Evolutionary conservation across 2,888 invertebrate genomes (phyloP), one percentile per base, ranked within the genome.

Genomic region (Caenorhabditis sp.): DNA sequence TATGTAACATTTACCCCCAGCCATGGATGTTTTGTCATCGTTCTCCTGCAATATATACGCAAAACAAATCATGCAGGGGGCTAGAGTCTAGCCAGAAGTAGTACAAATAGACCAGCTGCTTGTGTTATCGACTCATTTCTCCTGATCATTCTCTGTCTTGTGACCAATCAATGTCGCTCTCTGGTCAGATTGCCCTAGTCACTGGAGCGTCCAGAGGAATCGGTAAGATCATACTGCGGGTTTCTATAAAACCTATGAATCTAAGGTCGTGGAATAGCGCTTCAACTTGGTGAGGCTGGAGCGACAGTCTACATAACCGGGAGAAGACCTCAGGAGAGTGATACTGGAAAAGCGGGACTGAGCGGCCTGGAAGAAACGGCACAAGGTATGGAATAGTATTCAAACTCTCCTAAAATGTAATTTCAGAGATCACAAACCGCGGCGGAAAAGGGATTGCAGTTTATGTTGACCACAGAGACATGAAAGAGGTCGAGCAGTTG

Each of bases 141-240:
- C 22, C 6, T 5, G 2, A 20, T 11, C 11, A 2, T 22, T 9
- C 22, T 7, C 8, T 43, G 17, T 43, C 83, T n/a, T n/a, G n/a
- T n/a, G n/a, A n/a, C n/a, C n/a, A n/a, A n/a, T n/a, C n/a, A n/a
- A n/a, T n/a, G n/a, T n/a, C 35, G 80, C 73, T 7, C 32, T 82
- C 20, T 75, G 75, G 81, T 8, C 62, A 81, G 62, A 46, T 83
- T 15, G 83, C 79, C 4, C 35, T 83, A 9, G 82, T 83, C 15
- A 83, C 83, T 17, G 83, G 83, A 37, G 76, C 82, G 17, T 76
- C 75, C 11, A 65, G 83, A 52, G 83, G 83, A n/a, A 82, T 81
- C 43, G 81, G 81, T 32, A n/a, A 11, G 90, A n/a, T n/a, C n/a
- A n/a, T n/a, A n/a, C n/a, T n/a, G n/a, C n/a, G n/a, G n/a, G n/a